Evolutionary conservation across 2,113 vertebrate species (phyloP).

Genomic region (Glaucomys volans): DNA sequence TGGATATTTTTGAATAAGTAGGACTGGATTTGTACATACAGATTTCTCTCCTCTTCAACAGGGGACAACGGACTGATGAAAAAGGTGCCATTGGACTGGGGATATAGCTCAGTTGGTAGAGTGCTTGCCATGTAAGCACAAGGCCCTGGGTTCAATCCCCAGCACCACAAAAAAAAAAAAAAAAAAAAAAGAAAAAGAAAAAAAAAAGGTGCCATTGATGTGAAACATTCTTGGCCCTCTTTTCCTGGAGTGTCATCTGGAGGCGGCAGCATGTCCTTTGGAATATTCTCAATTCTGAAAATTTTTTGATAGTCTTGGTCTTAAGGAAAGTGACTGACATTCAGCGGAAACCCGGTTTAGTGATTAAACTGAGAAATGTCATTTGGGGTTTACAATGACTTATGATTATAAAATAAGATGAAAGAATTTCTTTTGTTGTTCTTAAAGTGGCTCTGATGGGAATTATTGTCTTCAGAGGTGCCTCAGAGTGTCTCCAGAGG

Average conservation of each 20-base stretch:
- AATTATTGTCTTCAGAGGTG: not conserved
- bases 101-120: too few relatives aligned
- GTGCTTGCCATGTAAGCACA: too few relatives aligned
- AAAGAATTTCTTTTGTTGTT: not conserved
- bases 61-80: not conserved
- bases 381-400: not conserved
- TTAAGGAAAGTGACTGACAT: not conserved
- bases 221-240: not conserved
- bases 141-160: too few relatives aligned
- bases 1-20: not conserved
- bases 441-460: not conserved
- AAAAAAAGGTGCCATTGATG: not conserved
- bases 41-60: not conserved
- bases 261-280: not conserved
- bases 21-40: not conserved
- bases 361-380: not conserved
- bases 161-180: too few relatives aligned
- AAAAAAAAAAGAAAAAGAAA: too few relatives aligned
- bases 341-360: not conserved
- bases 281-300: not conserved
- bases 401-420: not conserved
- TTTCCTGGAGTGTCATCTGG: not conserved
- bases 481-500: not conserved
- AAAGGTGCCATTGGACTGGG: accelerated
- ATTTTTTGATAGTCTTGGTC: not conserved